phyloP scores from a whole-genome alignment of 1,140 invertebrate species.

The Drosophila jambulina region DNA sequence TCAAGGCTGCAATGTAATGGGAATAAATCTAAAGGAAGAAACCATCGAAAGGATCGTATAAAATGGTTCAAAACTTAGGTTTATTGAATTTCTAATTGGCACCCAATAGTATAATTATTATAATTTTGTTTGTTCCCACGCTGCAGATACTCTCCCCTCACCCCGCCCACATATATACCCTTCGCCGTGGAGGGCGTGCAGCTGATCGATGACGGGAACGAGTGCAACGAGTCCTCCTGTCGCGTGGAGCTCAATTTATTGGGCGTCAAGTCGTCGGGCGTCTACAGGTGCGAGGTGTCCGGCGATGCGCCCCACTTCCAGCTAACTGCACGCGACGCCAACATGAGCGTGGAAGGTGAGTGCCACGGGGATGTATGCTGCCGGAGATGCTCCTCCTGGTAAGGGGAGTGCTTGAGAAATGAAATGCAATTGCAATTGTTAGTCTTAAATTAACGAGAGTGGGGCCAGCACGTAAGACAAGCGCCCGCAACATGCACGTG shows the following conservation, averaged over 20 bases:
- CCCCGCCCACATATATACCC: constrained; percentile 70
- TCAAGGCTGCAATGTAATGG: background rate
- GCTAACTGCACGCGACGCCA: constrained; percentile 86
- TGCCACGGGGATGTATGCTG: background rate
- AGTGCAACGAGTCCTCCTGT: constrained; percentile 86
- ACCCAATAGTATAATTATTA: background rate
- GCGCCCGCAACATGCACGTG: constrained; percentile 8
- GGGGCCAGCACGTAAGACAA: constrained; percentile 18
- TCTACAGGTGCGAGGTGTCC: constrained; percentile 88
- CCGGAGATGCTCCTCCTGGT: background rate
- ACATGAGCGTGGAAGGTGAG: constrained; percentile 88
- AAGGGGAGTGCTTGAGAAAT: constrained; percentile 85
- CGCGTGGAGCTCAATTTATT: constrained; percentile 86
- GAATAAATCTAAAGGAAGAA: background rate
- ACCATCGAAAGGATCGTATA: background rate
- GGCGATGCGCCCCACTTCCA: constrained; percentile 88
- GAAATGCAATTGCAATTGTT: constrained; percentile 74
- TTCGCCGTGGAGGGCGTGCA: constrained; percentile 87
- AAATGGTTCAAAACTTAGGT: no score
- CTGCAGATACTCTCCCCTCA: constrained; percentile 76
- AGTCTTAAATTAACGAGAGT: constrained; percentile 67
- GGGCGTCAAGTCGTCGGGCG: constrained; percentile 86
- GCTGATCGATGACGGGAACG: constrained; percentile 90
- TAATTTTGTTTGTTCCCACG: background rate
- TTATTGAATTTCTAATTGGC: background rate